Conservation (phyloP, 2,888 invertebrate genomes). For the Barypeithes pellucidus region DNA sequence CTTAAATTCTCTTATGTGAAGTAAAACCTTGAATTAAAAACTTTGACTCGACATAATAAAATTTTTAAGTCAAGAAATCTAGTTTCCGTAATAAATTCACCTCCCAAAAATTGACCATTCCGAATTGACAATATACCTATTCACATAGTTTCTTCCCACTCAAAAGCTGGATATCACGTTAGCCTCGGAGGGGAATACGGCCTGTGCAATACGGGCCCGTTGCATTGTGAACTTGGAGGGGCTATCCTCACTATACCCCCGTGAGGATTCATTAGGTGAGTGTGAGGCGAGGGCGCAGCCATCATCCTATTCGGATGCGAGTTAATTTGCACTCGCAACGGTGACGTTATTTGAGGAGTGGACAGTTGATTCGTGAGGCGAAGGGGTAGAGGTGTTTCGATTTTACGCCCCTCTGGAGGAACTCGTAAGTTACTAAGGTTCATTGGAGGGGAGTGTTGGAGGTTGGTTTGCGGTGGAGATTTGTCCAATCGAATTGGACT, state of each 20-base stretch:
- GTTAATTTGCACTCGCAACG: slow-evolving; percentile 68
- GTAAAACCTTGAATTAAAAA: too few species aligned
- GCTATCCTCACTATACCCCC: slow-evolving; percentile 69
- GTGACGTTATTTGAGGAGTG: slow-evolving; percentile 63
- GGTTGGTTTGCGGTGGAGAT: slow-evolving; percentile 49
- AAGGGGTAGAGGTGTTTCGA: slow-evolving; percentile 66
- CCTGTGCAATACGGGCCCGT: slow-evolving; percentile 67
- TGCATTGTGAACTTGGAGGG: slow-evolving; percentile 64
- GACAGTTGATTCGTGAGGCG: slow-evolving; percentile 62
- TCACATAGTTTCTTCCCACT: slow-evolving; percentile 60
- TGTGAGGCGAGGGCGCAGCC: slow-evolving; percentile 62
- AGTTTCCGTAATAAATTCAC: slow-evolving; percentile 27
- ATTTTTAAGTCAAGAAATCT: too few species aligned
- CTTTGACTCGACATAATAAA: too few species aligned
- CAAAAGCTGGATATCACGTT: slow-evolving; percentile 68
- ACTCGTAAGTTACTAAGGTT: slow-evolving; percentile 65
- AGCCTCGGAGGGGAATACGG: slow-evolving; percentile 70
- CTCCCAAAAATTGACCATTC: slow-evolving; percentile 21
- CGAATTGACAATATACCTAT: slow-evolving; percentile 46
- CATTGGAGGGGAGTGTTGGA: slow-evolving; percentile 67
- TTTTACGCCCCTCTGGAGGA: slow-evolving; percentile 56
- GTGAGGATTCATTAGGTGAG: slow-evolving; percentile 63
- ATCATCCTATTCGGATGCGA: slow-evolving; percentile 61
- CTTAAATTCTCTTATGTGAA: too few species aligned
- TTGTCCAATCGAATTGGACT: slow-evolving; percentile 59